Percentiles rank a stretch among this genome's conserved stretches.
These are phyloP conservation scores for Procavia capensis DNA, from an alignment of 2,113 vertebrate species.

Conservation along the genomic window DNA sequence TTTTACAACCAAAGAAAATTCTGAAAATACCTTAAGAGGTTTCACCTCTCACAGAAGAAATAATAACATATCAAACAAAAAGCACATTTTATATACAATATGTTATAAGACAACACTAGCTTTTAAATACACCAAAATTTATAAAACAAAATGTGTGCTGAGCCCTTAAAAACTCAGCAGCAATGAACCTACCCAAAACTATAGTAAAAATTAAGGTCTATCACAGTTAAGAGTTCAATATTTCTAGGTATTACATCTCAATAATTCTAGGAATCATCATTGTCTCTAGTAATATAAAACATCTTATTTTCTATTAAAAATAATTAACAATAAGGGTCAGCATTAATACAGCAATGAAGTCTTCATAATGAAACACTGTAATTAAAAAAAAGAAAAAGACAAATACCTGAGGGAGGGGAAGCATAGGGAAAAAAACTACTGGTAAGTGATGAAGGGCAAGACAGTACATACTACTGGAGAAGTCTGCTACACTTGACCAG, in stretches of 20 bases:
- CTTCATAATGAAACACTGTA: not conserved
- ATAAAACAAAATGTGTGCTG: not conserved
- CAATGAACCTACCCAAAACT: not conserved
- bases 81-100: not conserved
- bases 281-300: not conserved
- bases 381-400: constrained; percentile 28
- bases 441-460: no score
- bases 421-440: no score
- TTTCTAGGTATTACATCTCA: not conserved
- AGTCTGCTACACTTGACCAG: no score
- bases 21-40: not conserved
- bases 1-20: constrained; percentile 48
- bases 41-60: constrained; percentile 41
- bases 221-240: not conserved
- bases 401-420: not conserved
- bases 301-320: constrained; percentile 30
- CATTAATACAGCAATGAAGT: not conserved
- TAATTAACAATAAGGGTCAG: not conserved
- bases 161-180: constrained; percentile 5
- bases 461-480: no score
- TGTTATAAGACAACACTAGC: not conserved
- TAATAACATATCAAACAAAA: not conserved
- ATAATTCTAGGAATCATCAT: not conserved
- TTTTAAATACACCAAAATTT: constrained; percentile 33
- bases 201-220: not conserved